These are phyloP conservation scores for Apostichopus parvimensis DNA, from an alignment of 35 echinoderm and acorn worm genomes.

Conservation along the genomic window DNA sequence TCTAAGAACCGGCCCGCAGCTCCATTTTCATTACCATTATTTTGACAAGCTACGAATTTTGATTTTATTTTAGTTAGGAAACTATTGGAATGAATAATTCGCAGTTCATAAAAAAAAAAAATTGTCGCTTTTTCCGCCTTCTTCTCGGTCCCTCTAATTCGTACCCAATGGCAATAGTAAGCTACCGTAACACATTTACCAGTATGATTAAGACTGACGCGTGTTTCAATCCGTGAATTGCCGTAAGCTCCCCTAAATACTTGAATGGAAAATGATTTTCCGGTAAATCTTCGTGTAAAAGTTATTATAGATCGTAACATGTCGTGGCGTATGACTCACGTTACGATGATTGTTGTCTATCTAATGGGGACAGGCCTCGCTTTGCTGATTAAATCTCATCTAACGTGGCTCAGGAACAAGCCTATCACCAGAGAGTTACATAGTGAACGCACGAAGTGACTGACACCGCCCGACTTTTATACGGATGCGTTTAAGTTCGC, in stretches of 20 bases:
- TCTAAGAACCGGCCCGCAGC: too few species aligned
- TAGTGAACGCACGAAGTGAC: not conserved
- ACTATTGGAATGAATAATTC: too few species aligned
- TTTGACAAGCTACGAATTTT: too few species aligned
- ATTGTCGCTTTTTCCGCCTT: too few species aligned
- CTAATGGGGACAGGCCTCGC: slow-evolving; percentile 42
- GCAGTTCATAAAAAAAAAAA: too few species aligned
- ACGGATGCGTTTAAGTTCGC: not conserved
- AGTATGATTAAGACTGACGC: slow-evolving; percentile 33
- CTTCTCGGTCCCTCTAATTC: too few species aligned
- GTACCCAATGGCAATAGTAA: not conserved
- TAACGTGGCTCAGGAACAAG: slow-evolving; percentile 20
- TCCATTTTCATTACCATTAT: too few species aligned
- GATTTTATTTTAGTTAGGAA: too few species aligned
- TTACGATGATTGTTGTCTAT: slow-evolving; percentile 11
- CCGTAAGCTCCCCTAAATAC: slow-evolving; percentile 37
- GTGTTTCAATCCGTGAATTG: slow-evolving; percentile 30
- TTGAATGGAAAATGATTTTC: slow-evolving; percentile 46
- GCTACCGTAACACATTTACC: not conserved
- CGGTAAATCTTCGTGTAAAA: slow-evolving; percentile 40
- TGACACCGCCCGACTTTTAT: not conserved
- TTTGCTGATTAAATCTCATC: slow-evolving; percentile 41
- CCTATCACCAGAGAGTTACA: not conserved
- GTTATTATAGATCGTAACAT: slow-evolving; percentile 43
- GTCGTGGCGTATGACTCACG: slow-evolving; percentile 32